Conservation (phyloP, 2,888 invertebrate genomes). For the Chirona hameri region DNA sequence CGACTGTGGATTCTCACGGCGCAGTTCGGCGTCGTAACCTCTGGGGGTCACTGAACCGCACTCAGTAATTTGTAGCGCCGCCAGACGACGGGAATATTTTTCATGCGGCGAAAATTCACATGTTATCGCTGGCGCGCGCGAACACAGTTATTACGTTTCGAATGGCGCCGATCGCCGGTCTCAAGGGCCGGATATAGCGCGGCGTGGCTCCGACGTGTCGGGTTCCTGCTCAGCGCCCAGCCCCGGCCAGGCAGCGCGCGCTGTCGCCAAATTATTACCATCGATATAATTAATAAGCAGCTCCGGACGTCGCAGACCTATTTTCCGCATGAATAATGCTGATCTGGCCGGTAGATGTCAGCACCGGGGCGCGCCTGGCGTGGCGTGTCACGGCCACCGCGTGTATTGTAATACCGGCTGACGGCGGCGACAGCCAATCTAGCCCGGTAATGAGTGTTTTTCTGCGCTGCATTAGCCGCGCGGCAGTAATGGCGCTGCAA, state of each 20-base stretch:
- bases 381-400: background rate
- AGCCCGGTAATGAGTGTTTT: constrained; percentile 2
- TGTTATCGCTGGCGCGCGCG: background rate
- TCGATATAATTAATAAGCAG: constrained; percentile 10
- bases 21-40: background rate
- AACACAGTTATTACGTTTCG: background rate
- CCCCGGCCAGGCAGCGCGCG: background rate
- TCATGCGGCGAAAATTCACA: background rate
- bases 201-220: background rate
- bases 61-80: background rate
- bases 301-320: background rate
- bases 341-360: background rate
- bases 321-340: constrained; percentile 13
- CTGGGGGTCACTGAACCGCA: background rate
- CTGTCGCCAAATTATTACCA: background rate
- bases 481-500: constrained; percentile 2
- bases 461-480: background rate
- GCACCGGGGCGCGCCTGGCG: background rate
- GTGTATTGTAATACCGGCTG: background rate
- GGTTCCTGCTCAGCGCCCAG: background rate
- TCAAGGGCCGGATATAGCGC: background rate
- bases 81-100: background rate
- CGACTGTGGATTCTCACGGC: background rate
- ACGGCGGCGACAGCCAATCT: background rate
- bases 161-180: background rate